A percentile compares a stretch with the other conserved stretches of the same genome.
phyloP scores from a whole-genome alignment of 2,888 invertebrate species.

The Zygothrica quintamaculata region DNA sequence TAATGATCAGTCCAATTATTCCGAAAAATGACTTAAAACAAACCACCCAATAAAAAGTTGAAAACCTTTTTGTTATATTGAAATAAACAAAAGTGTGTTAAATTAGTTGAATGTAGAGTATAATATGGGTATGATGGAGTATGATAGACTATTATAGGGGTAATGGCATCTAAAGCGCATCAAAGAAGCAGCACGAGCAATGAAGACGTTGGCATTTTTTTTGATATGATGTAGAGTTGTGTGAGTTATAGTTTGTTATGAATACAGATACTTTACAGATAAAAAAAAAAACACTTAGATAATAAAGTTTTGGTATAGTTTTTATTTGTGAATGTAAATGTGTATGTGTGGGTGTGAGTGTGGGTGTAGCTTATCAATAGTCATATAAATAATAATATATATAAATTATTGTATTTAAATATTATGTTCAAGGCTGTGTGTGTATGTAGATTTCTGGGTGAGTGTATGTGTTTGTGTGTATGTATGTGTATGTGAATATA shows the following conservation, averaged over 20 bases:
- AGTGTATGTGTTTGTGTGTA: constrained; percentile 78
- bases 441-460: constrained; percentile 51
- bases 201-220: constrained; percentile 5
- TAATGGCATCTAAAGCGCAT: constrained; percentile 47
- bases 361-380: constrained; percentile 34
- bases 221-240: constrained; percentile 28
- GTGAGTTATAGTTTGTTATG: no score
- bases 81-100: no score
- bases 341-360: constrained; percentile 24
- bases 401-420: constrained; percentile 13
- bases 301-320: constrained; percentile 25
- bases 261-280: constrained; percentile 72
- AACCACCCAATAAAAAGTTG: constrained; percentile 39
- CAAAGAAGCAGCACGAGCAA: constrained; percentile 32
- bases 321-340: constrained; percentile 14
- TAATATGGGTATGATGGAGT: no score
- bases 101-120: no score
- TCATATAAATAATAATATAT: constrained; percentile 47
- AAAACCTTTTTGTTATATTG: neutral
- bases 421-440: constrained; percentile 54
- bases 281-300: constrained; percentile 75
- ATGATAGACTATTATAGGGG: constrained; percentile 5
- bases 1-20: constrained; percentile 21
- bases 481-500: constrained; percentile 74
- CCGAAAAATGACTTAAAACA: constrained; percentile 14